phyloP scores from a whole-genome alignment of 1,140 invertebrate species.

The Cataglyphis hispanica region DNA sequence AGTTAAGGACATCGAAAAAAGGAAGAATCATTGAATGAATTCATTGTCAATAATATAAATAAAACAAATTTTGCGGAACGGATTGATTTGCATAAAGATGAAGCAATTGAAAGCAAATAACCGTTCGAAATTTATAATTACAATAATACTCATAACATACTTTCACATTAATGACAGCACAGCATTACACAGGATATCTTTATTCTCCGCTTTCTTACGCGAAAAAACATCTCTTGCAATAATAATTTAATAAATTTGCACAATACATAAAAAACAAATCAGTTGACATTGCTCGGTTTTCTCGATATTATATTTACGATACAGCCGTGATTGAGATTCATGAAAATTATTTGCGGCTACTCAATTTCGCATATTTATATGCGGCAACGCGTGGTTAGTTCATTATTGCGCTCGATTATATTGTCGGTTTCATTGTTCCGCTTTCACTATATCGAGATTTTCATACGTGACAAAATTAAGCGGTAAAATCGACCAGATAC shows the following conservation, averaged over 20 bases:
- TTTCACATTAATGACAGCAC: constrained; percentile 51
- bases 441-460: constrained; percentile 75
- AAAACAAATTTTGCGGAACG: neutral
- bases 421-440: constrained; percentile 78
- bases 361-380: constrained; percentile 76
- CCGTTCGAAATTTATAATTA: constrained; percentile 7
- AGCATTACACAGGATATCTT: neutral
- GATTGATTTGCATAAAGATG: neutral
- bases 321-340: constrained; percentile 78
- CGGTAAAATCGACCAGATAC: constrained; percentile 75
- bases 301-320: constrained; percentile 77
- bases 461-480: constrained; percentile 78
- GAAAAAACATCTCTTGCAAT: constrained; percentile 24
- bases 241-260: constrained; percentile 76
- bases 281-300: constrained; percentile 46
- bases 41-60: too few relatives aligned
- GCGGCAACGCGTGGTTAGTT: too few relatives aligned
- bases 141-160: neutral
- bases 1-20: neutral
- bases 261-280: constrained; percentile 37
- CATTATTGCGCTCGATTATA: constrained; percentile 71
- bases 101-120: neutral
- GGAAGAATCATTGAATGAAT: neutral
- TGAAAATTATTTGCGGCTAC: constrained; percentile 83
- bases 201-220: constrained; percentile 34